Conservation (phyloP, 1,140 invertebrate genomes). For the Stegodyphus mimosarum region DNA sequence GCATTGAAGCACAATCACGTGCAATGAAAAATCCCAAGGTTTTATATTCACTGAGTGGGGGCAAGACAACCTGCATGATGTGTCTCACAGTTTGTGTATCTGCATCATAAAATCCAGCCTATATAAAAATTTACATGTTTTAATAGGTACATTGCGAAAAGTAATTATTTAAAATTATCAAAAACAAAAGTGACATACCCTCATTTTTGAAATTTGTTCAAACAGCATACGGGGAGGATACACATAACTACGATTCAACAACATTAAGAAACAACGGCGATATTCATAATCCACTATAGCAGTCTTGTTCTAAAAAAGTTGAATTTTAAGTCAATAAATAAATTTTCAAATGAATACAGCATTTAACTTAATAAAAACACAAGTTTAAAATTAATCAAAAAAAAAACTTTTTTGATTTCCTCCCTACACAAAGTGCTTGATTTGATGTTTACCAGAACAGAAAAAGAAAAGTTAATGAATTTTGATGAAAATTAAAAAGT, state of each 20-base stretch:
- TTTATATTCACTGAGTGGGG: constrained; percentile 77
- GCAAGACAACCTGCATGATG: constrained; percentile 80
- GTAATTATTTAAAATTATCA: neutral
- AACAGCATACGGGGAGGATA: constrained; percentile 79
- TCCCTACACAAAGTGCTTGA: no score
- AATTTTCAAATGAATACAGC: no score
- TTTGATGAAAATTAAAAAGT: no score
- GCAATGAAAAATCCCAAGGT: constrained; percentile 78
- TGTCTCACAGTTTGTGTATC: constrained; percentile 81
- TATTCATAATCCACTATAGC: constrained; percentile 85
- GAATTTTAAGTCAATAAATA: no score
- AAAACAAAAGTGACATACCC: constrained; percentile 68
- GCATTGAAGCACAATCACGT: constrained; percentile 77
- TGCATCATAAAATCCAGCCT: constrained; percentile 83
- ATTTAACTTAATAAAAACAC: no score
- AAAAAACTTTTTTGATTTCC: no score
- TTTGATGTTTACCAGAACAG: no score
- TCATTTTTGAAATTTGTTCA: constrained; percentile 85
- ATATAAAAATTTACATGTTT: constrained; percentile 47
- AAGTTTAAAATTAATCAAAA: no score
- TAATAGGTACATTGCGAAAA: neutral
- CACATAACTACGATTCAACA: constrained; percentile 80
- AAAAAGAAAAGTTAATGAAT: no score
- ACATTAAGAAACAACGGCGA: constrained; percentile 87
- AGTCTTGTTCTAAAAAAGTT: constrained; percentile 74